phyloP scores from a whole-genome alignment of 1,140 invertebrate genomes.

The Drosophila saltans region DNA sequence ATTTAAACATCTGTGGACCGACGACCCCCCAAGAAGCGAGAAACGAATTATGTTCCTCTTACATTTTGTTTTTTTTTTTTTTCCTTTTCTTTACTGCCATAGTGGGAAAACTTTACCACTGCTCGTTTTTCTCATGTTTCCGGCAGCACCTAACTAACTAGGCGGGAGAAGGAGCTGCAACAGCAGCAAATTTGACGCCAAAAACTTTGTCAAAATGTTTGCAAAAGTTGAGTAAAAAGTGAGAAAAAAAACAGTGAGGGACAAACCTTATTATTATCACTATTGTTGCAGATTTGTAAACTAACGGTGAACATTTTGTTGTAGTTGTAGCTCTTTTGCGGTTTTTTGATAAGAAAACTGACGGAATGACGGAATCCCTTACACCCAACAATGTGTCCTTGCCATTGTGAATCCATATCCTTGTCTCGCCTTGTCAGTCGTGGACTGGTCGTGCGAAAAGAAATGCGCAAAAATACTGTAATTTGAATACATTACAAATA shows the following conservation, averaged over 20 bases:
- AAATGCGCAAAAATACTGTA: slow-evolving; percentile 27
- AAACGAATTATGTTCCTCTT: slow-evolving; percentile 65
- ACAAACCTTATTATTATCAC: slow-evolving; percentile 68
- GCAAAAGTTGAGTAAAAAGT: slow-evolving; percentile 38
- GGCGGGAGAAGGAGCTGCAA: slow-evolving; percentile 1
- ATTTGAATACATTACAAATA: slow-evolving; percentile 44
- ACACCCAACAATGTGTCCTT: slow-evolving; percentile 11
- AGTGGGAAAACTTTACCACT: slow-evolving; percentile 15
- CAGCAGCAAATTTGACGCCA: slow-evolving; percentile 46
- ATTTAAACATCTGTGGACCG: slow-evolving; percentile 55
- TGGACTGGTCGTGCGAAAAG: slow-evolving; percentile 19
- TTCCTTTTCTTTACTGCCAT: neutral
- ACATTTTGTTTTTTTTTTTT: neutral
- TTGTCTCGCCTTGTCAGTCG: neutral
- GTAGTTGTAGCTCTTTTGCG: slow-evolving; percentile 29
- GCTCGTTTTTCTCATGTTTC: slow-evolving; percentile 26
- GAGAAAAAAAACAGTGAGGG: slow-evolving; percentile 33
- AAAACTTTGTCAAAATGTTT: slow-evolving; percentile 75
- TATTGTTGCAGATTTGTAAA: slow-evolving; percentile 73
- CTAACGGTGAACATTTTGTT: slow-evolving; percentile 50
- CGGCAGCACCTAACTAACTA: slow-evolving; percentile 15
- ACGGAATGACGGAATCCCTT: neutral
- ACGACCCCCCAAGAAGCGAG: slow-evolving; percentile 34
- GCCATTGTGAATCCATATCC: slow-evolving; percentile 3
- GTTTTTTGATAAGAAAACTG: slow-evolving; percentile 38